Evolutionary conservation across 2,113 vertebrate genomes (phyloP), one percentile per base, ranked within the genome.

Genomic region (Lates calcarifer): DNA sequence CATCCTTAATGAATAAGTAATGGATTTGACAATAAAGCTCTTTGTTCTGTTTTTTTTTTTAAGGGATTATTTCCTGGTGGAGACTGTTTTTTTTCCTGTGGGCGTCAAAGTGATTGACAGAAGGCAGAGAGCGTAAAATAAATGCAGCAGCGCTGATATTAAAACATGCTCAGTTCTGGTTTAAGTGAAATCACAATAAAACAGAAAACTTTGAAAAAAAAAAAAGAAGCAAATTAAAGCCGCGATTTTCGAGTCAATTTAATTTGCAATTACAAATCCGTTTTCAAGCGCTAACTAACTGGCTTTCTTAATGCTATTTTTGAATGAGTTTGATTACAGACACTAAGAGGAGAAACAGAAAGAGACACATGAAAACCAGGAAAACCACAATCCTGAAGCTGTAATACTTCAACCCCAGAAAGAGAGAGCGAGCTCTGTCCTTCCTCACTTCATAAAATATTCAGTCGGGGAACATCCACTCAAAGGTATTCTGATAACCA

Each of bases 381-480:
- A 41, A 51, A 67, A 35, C 28, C 31, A 28, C 41, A 61, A 51
- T 3, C 22, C 10, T 37, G 51, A 58, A 10, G 37, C 55, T 63
- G 33, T 37, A 53, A 78, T 11, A 35, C 63, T 55, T 4, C 0
- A 10, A 49, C 51, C 31, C 33, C 1, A 2, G 49, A 57, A 45
- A 69, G 45, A 41, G 14, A n/a, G n/a, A n/a, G n/a, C n/a, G n/a
- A 66, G 14, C 9, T 24, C 31, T 26, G 18, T 29, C 26, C 35
- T 51, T 28, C 4, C 11, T 79, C 37, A 43, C 6, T 14, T 33
- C 2, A 10, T 68, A 5, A 86, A 74, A 83, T 65, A 81, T 81
- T 81, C 37, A 86, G 45, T 35, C 1, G 0, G 18, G 0, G 18
- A 22, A 49, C 22, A 62, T 74, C 22, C 29, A 14, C 55, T 81